Percentiles rank a stretch among this genome's conserved stretches.
phyloP scores from a whole-genome alignment of 2,797 vertebrate genomes.

The Cyclura pinguis region DNA sequence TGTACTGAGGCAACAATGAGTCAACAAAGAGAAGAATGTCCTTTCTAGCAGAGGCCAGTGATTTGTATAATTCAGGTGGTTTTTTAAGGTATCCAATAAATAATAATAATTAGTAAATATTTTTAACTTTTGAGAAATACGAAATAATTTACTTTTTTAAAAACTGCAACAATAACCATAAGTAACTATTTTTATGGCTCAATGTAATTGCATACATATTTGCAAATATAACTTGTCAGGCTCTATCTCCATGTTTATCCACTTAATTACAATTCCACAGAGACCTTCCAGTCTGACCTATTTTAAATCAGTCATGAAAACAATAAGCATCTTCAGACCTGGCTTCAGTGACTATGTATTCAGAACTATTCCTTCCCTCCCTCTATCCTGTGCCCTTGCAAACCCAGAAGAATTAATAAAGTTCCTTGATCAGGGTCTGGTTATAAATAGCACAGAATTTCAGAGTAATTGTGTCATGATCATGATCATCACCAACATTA shows the following conservation, averaged over 20 bases:
- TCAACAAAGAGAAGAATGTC: no score
- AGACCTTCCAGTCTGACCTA: conserved; percentile 45
- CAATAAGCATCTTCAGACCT: conserved; percentile 32
- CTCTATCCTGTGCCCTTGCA: conserved; percentile 35
- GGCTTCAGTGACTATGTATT: conserved; percentile 37
- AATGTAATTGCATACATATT: not conserved
- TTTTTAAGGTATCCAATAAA: no score
- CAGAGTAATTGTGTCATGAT: not conserved
- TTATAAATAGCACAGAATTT: conserved; percentile 22
- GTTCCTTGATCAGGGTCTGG: not conserved
- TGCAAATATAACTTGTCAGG: no score
- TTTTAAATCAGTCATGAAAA: conserved; percentile 62
- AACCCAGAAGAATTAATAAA: conserved; percentile 30
- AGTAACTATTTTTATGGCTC: not conserved
- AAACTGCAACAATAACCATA: no score
- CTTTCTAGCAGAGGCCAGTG: no score
- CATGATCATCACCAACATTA: not conserved
- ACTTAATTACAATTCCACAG: conserved; percentile 2
- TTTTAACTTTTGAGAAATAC: no score
- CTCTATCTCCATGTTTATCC: not conserved
- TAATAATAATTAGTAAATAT: no score
- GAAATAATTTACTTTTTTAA: no score
- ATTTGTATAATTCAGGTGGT: no score
- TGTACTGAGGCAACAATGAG: no score
- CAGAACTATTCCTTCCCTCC: conserved; percentile 28